Base-by-base conservation (phyloP, 2,888 invertebrate species). In the Sipunculus nudus region DNA sequence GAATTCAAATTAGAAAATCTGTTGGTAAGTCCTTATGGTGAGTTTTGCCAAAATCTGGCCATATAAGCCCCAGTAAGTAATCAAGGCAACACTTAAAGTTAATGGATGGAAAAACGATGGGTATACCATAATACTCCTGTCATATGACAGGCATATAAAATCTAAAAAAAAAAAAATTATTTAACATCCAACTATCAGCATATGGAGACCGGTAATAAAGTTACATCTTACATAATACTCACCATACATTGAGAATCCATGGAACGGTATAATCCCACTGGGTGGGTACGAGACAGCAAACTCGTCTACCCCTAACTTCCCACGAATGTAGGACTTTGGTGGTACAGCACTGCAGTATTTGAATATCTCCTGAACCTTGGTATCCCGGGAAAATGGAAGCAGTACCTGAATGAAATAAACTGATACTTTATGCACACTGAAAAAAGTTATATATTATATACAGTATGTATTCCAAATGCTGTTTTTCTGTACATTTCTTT, bases 171-270 rank as follows among this genome's bases (percentile, higher is more conserved):
- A 43, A 21, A 10, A 43, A 19, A 16, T 10, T 16, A 8, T 10
- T 43, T 19, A 10, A 19, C 13, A 10, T 16, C 8, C 13, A 16
- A 16, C 10, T 43, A 19, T 16, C 21, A 19, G 8, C 19, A 16
- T 43, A 16, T 43, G 19, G 10, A 10, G 19, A 43, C 10, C 21
- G 19, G 10, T 10, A 19, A 13, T 43, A 19, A 43, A 16, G 43
- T 43, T 43, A 16, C 43, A 43, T 8, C 13, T 16, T 16, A 43
- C 8, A 8, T 16, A 21, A 8, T n/a, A 69, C 88, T 84, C 87
- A 94, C 94, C 94, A 83, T 95, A 96, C 96, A 97, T 96, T 23
- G 96, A 92, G 83, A 97, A 96, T 1, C 96, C 96, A 82, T 97
- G 96, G 84, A 96, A 96, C 0, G 96, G 96, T 71, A 97, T 94